Conservation (phyloP, 2,888 invertebrate species). For the Agrotis segetum region DNA sequence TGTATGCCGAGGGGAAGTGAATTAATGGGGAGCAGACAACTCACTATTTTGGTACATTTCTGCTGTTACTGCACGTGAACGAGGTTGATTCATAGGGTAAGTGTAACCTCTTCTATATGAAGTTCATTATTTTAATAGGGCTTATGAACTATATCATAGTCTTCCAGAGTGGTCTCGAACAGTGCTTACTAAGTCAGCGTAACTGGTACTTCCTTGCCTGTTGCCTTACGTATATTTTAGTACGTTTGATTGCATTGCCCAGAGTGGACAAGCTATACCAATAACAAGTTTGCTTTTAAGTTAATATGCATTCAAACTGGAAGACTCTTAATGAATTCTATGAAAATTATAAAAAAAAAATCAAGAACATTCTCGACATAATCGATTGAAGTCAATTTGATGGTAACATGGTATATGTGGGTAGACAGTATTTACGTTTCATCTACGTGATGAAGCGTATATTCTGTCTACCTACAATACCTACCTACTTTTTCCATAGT, state of each 20-base stretch:
- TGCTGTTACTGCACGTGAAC: constrained; percentile 74
- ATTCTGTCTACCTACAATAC: constrained; percentile 9
- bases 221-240: background rate
- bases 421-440: too few species aligned
- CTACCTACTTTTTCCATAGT: background rate
- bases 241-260: background rate
- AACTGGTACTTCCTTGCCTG: background rate
- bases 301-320: too few species aligned
- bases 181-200: too few species aligned
- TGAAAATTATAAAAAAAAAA: background rate
- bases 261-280: too few species aligned
- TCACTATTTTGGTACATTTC: constrained; percentile 68
- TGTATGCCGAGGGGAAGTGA: constrained; percentile 87
- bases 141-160: constrained; percentile 7
- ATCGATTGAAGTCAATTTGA: too few species aligned
- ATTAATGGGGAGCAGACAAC: constrained; percentile 74
- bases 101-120: constrained; percentile 20
- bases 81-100: constrained; percentile 54
- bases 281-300: too few species aligned
- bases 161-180: too few species aligned
- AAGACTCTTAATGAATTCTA: too few species aligned
- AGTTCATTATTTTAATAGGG: constrained; percentile 6
- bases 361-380: background rate
- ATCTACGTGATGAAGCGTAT: constrained; percentile 3
- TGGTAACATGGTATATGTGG: too few species aligned